Conservation (phyloP, 1,140 invertebrate species). For the Sinonovacula constricta region DNA sequence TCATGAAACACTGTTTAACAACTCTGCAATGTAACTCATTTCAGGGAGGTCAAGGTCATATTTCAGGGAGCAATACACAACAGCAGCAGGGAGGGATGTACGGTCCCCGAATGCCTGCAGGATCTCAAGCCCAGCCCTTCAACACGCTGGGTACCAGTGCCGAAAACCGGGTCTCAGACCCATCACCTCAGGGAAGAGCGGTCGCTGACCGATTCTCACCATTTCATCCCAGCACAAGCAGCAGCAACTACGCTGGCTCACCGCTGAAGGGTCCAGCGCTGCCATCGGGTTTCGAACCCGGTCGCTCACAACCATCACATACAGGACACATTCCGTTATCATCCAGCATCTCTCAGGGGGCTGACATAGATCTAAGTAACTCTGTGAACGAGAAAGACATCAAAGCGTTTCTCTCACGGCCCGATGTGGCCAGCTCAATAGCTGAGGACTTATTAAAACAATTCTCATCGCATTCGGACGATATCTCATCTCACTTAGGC, state of each 20-base stretch:
- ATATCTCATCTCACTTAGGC: too few species aligned
- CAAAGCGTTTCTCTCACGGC: constrained; percentile 57
- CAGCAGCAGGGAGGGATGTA: constrained; percentile 35
- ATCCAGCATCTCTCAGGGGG: constrained; percentile 53
- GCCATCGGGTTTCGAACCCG: constrained; percentile 37
- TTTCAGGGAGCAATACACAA: constrained; percentile 38
- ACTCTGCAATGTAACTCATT: too few species aligned
- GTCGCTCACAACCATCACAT: constrained; percentile 41
- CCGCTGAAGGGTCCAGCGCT: constrained; percentile 45
- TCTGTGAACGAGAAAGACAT: constrained; percentile 65
- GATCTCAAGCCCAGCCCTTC: constrained; percentile 47
- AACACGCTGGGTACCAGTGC: constrained; percentile 44
- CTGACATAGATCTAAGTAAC: constrained; percentile 19
- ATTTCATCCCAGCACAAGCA: constrained; percentile 40
- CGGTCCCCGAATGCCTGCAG: constrained; percentile 25
- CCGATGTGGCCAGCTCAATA: constrained; percentile 63
- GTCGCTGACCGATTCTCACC: constrained; percentile 40
- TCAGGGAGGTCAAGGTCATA: constrained; percentile 1
- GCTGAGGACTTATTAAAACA: constrained; percentile 70
- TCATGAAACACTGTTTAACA: too few species aligned
- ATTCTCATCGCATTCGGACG: constrained; percentile 55
- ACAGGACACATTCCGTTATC: constrained; percentile 61
- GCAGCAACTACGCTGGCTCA: constrained; percentile 18
- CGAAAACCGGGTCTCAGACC: constrained; percentile 35
- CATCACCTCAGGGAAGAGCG: constrained; percentile 48